Base-by-base conservation (phyloP, 2,888 invertebrate species). In the Nemapogon koenigi region DNA sequence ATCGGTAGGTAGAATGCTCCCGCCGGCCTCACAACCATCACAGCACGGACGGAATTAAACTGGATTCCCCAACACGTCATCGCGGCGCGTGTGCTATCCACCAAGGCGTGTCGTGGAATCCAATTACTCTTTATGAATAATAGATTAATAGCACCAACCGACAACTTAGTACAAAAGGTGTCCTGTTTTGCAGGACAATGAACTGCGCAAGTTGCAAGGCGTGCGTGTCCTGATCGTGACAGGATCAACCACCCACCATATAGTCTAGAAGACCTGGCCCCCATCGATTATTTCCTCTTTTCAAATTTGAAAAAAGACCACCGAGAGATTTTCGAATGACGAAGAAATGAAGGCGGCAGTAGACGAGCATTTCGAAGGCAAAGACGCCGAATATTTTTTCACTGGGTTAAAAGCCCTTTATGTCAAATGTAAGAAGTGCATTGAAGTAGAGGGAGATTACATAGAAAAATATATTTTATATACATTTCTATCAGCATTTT, bases 111-210 rank as follows among this genome's bases (percentile, higher is more conserved):
- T n/a, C n/a, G n/a, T n/a, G n/a, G n/a, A n/a, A n/a, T n/a, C n/a
- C n/a, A n/a, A n/a, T n/a, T n/a, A n/a, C n/a, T n/a, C n/a, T n/a
- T n/a, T n/a, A n/a, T n/a, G n/a, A n/a, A n/a, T n/a, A n/a, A n/a
- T n/a, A n/a, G n/a, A n/a, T n/a, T n/a, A n/a, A n/a, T n/a, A n/a
- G n/a, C n/a, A n/a, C n/a, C n/a, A n/a, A n/a, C n/a, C n/a, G n/a
- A n/a, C n/a, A n/a, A n/a, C n/a, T n/a, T n/a, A n/a, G n/a, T n/a
- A n/a, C n/a, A n/a, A n/a, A n/a, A n/a, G n/a, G n/a, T n/a, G n/a
- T n/a, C n/a, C n/a, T n/a, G n/a, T 14, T 36, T 36, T 36, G 36
- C 36, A 36, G 14, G n/a, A n/a, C n/a, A n/a, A n/a, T 11, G 11
- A 16, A 36, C 36, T 26, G 27, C 36, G 25, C 27, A 28, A 26